Evolutionary conservation across 2,113 vertebrate species (phyloP), one percentile per base, ranked within the genome.

Genomic region (rat (Rattus norvegicus)): DNA sequence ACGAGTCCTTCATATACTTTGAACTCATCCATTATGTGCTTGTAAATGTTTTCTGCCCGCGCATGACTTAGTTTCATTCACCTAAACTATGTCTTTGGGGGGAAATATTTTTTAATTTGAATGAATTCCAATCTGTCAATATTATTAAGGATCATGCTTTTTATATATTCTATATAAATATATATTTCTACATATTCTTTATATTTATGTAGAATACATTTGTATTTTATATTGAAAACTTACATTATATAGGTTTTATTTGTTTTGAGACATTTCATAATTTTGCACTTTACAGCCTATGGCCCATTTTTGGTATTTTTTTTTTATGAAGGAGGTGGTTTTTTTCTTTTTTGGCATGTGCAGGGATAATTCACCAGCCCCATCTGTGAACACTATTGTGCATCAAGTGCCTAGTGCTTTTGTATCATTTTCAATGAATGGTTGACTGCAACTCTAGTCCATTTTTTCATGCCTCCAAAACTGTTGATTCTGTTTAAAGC

Each of bases 41-140:
- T 84, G 7, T 28, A 90, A 94, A 80, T 72, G 61, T 79, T 93
- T 91, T 63, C 36, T 90, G 11, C 52, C 2, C 88, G 54, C 69
- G 11, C 12, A 28, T 93, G 54, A 95, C 63, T 73, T 95, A 5
- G 16, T 47, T 70, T 69, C 39, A 90, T 92, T 91, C 30, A 88
- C 39, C 77, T 69, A 86, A 65, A 89, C 1, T 49, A 9, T 47
- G 7, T 33, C 30, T 93, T 77, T 72, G 75, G 43, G 90, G 19
- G 85, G 13, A 91, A 30, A 7, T 88, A 16, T 94, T 91, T 59
- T 95, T 88, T 30, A 69, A 56, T 81, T 79, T 95, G 80, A 96
- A 76, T 69, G 20, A 86, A 85, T 9, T 85, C 24, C 26, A 95
- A 75, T 7, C 2, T 69, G 54, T 70, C 20, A 10, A 16, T 65